Conservation (phyloP, 2,113 vertebrate genomes). For the Tetrax tetrax region DNA sequence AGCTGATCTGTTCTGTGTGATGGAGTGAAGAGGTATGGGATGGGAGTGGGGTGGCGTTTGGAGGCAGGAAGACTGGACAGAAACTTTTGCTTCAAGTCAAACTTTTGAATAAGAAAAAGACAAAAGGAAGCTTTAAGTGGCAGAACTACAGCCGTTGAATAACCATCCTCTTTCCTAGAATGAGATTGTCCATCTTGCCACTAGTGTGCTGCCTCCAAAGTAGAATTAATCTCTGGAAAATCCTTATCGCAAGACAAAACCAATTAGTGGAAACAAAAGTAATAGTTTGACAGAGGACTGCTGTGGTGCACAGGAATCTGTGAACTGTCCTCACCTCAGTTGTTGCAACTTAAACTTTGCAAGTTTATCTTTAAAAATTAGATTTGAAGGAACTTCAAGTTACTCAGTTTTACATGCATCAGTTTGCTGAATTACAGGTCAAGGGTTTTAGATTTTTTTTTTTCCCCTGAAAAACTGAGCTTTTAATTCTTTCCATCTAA, state of each 20-base stretch:
- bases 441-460: too few relatives aligned
- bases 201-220: neutral
- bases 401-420: neutral
- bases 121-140: neutral
- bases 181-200: neutral
- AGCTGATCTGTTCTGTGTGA: neutral
- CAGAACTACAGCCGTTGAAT: neutral
- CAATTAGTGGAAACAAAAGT: neutral
- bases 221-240: neutral
- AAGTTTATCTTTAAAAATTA: neutral
- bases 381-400: neutral
- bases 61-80: neutral
- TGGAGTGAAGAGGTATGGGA: neutral
- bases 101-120: neutral
- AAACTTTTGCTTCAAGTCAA: neutral
- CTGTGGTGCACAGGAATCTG: neutral
- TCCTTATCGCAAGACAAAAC: neutral
- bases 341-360: neutral
- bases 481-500: neutral
- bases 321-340: neutral
- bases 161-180: neutral
- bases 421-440: neutral
- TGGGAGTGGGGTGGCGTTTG: neutral
- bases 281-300: neutral
- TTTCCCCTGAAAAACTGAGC: fast-evolving